Evolutionary conservation across 92 coral and sea anemone genomes (phyloP), one percentile per base, ranked within the genome.

Genomic region (Nematostella vectensis): DNA sequence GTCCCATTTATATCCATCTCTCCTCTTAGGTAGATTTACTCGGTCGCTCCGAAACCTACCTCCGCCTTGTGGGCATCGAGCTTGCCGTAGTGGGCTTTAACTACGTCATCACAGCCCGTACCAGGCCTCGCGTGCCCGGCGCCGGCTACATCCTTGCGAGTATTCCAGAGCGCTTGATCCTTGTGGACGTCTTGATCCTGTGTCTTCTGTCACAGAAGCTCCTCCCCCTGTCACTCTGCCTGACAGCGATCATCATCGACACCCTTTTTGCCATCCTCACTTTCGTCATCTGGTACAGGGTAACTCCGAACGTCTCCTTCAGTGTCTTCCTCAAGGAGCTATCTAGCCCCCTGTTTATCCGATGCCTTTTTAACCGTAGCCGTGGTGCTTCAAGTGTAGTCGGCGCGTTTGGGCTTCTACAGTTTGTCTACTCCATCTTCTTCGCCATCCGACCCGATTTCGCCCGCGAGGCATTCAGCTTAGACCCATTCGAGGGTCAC

Each of bases 381-480:
- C 61, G 71, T 11, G 71, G 71, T 11, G 50, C 71, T 23, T 53
- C 62, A 23, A 43, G 52, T 6, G 71, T 62, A 1, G 52, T 64
- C 20, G 37, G 30, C 36, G 62, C 71, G 48, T 64, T 62, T 50
- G 69, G 69, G 1, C 4, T 62, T 20, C 29, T 62, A 2, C 61
- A 62, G 47, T 45, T 62, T 18, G 11, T 50, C 16, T 29, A 29
- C 27, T 57, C 57, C 20, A 3, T 50, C 11, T 13, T 62, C 21
- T 62, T 62, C 16, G 47, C 61, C 25, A 25, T 62, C 20, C 26
- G 48, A 0, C 69, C 69, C 25, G 60, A 25, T 1, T 47, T 36
- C 15, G 15, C 42, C 8, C 42, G 42, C 8, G 42, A 36, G 15
- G 42, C 15, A 8, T 36, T 36, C 28, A 15, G 69, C 60, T 30